Conservation (phyloP, 2,113 vertebrate species). For the Hypocryptadius cinnamomeus region DNA sequence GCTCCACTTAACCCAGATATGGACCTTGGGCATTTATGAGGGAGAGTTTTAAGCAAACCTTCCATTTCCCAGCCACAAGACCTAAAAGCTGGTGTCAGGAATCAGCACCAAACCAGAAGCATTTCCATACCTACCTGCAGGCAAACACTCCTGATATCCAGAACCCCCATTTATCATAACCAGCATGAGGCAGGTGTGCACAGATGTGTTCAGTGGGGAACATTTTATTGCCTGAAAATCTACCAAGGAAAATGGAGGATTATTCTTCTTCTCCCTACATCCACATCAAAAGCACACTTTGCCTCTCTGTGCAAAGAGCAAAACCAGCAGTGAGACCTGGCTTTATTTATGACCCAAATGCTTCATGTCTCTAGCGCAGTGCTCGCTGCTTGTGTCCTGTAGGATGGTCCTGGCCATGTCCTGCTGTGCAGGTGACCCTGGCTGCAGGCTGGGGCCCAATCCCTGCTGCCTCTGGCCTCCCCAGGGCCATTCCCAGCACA, state of each 20-base stretch:
- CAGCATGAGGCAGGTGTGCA: neutral
- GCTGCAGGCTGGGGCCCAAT: neutral
- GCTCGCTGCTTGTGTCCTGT: neutral
- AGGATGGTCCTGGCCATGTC: neutral
- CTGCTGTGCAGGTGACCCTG: neutral
- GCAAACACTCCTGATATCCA: rapidly evolving
- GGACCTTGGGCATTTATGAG: rapidly evolving
- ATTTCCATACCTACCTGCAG: neutral
- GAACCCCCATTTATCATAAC: rapidly evolving
- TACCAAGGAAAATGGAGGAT: neutral
- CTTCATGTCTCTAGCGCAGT: neutral
- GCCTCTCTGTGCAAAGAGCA: neutral
- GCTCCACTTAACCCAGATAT: rapidly evolving
- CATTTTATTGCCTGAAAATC: neutral
- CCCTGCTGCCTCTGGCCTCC: neutral
- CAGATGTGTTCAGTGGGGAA: neutral
- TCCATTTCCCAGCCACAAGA: neutral
- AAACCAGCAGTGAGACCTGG: neutral
- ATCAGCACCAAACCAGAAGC: neutral
- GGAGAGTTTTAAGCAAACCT: neutral
- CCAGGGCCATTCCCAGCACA: neutral
- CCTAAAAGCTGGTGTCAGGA: neutral
- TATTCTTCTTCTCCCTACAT: neutral
- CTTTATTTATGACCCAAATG: neutral
- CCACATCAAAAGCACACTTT: neutral